phyloP scores from a whole-genome alignment of 2,888 invertebrate species.

The Chrysolina oricalcia region DNA sequence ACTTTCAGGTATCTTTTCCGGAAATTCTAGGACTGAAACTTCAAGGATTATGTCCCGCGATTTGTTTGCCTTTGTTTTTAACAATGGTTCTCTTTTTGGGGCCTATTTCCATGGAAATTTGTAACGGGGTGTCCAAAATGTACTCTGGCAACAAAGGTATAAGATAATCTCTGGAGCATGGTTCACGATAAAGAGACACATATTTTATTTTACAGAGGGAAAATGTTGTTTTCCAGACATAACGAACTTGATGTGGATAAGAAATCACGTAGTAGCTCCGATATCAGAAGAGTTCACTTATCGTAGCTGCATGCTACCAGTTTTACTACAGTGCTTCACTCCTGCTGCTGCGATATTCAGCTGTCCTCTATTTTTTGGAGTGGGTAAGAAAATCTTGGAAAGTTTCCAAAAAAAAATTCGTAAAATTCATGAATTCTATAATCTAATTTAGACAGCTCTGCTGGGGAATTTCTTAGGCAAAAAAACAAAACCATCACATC shows the following conservation, averaged over 20 bases:
- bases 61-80: constrained; percentile 82
- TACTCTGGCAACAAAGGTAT: constrained; percentile 76
- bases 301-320: constrained; percentile 94
- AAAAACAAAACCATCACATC: too few species aligned
- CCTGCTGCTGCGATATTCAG: constrained; percentile 85
- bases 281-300: constrained; percentile 97
- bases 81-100: constrained; percentile 89
- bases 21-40: constrained; percentile 84
- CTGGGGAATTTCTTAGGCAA: too few species aligned
- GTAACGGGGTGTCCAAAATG: constrained; percentile 80
- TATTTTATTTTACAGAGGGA: constrained; percentile 61
- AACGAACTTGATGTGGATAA: constrained; percentile 86
- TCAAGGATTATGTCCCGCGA: constrained; percentile 83
- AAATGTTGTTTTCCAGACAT: constrained; percentile 79
- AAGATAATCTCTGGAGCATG: neutral
- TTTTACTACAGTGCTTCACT: constrained; percentile 87
- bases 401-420: neutral
- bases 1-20: constrained; percentile 76
- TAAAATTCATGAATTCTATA: too few species aligned
- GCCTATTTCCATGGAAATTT: constrained; percentile 83
- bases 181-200: too few species aligned
- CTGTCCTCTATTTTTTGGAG: constrained; percentile 93
- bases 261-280: constrained; percentile 93
- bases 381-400: constrained; percentile 75
- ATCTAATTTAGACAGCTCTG: too few species aligned